Conservation (phyloP, 2,113 vertebrate genomes). For the Alethe diademata region DNA sequence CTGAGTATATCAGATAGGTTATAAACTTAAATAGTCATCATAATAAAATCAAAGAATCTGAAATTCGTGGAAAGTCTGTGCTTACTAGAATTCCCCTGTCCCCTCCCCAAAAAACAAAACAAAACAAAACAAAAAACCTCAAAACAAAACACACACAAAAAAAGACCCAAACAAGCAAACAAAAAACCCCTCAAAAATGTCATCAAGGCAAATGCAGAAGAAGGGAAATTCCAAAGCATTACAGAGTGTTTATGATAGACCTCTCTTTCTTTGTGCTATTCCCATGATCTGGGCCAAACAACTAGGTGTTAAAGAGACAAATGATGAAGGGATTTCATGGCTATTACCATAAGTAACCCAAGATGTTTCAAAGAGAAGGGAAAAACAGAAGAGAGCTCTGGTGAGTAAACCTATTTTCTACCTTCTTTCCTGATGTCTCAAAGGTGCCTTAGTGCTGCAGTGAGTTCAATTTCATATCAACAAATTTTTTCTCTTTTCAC, state of each 20-base stretch:
- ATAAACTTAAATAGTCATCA: background rate
- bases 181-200: background rate
- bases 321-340: background rate
- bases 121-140: background rate
- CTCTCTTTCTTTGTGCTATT: background rate
- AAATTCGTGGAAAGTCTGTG: background rate
- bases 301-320: background rate
- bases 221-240: background rate
- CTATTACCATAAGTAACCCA: background rate
- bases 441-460: background rate
- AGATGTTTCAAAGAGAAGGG: background rate
- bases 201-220: background rate
- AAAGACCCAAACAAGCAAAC: background rate
- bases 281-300: background rate
- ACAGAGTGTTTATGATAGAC: background rate
- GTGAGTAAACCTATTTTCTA: background rate
- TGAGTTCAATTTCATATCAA: background rate
- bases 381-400: background rate
- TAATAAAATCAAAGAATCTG: background rate
- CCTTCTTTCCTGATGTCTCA: background rate
- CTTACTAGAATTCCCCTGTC: background rate
- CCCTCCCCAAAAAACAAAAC: background rate
- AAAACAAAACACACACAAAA: background rate
- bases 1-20: background rate
- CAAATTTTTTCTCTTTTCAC: background rate